Conservation (phyloP, 2,888 invertebrate species). For the Melinopterus prodromus region DNA sequence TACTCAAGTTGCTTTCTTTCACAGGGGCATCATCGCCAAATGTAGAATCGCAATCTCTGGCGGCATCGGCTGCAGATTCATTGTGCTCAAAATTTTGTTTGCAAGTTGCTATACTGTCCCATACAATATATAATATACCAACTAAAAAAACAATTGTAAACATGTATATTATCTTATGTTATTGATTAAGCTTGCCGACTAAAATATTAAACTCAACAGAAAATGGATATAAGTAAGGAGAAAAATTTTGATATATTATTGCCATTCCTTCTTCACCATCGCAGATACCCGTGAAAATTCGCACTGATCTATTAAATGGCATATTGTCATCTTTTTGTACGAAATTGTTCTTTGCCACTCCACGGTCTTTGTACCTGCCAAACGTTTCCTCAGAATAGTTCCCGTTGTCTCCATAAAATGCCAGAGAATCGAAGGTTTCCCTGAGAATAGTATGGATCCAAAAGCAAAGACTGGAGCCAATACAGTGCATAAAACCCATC, state of each 20-base stretch:
- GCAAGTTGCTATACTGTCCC: conserved; percentile 76
- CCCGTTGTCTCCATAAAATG: conserved; percentile 52
- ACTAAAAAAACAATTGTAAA: conserved; percentile 60
- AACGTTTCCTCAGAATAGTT: conserved; percentile 56
- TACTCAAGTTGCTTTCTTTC: conserved; percentile 64
- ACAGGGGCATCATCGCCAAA: conserved; percentile 28
- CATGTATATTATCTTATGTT: background rate
- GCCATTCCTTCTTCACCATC: conserved; percentile 61
- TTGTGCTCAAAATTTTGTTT: conserved; percentile 55
- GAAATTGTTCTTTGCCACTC: conserved; percentile 12
- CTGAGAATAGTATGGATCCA: conserved; percentile 81
- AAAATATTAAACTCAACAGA: conserved; percentile 83
- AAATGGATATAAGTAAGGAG: conserved; percentile 82
- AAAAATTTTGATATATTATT: conserved; percentile 67
- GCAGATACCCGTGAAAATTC: conserved; percentile 57
- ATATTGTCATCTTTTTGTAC: background rate
- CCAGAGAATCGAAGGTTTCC: conserved; percentile 74
- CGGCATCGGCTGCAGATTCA: conserved; percentile 48
- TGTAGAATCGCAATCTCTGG: conserved; percentile 48
- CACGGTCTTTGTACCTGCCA: conserved; percentile 22
- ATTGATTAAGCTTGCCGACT: conserved; percentile 64
- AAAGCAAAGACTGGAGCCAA: conserved; percentile 80
- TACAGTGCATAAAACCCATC: conserved; percentile 82
- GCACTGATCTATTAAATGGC: conserved; percentile 48
- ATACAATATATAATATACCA: conserved; percentile 77